Conservation (phyloP, 2,888 invertebrate genomes). For the Eurois occulta region DNA sequence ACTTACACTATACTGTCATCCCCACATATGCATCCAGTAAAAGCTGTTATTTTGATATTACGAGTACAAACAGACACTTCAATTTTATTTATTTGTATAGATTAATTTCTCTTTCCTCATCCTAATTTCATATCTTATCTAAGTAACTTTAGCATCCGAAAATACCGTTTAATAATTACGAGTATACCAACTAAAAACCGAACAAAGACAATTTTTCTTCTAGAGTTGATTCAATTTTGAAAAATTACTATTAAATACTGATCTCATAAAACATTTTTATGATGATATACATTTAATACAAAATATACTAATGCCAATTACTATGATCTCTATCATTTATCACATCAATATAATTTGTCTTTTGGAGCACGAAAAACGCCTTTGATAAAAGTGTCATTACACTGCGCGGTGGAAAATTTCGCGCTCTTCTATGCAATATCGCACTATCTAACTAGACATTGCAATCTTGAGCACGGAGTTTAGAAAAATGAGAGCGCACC, state of each 20-base stretch:
- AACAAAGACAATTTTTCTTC: not conserved
- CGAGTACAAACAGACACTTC: no score
- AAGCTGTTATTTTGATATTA: no score
- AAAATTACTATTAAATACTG: not conserved
- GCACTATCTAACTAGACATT: slow-evolving; percentile 39
- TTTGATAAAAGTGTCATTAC: slow-evolving; percentile 53
- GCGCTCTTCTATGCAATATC: slow-evolving; percentile 33
- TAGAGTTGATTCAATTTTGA: not conserved
- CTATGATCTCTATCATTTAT: slow-evolving; percentile 32
- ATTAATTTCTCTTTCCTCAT: no score
- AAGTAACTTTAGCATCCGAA: not conserved
- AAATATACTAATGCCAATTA: slow-evolving; percentile 4
- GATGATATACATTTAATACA: slow-evolving; percentile 7
- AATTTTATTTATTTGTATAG: no score
- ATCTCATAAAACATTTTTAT: slow-evolving; percentile 15
- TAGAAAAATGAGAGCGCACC: slow-evolving; percentile 44
- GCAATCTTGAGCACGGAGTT: slow-evolving; percentile 48
- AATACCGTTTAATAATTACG: not conserved
- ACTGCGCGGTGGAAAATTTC: slow-evolving; percentile 17
- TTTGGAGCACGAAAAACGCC: slow-evolving; percentile 21
- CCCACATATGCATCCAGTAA: no score
- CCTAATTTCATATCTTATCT: not conserved
- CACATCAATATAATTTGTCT: slow-evolving; percentile 47
- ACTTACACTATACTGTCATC: no score
- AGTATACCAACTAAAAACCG: not conserved